These are phyloP conservation scores for Monochamus alternatus DNA, from an alignment of 2,888 invertebrate genomes.

Conservation along the genomic window DNA sequence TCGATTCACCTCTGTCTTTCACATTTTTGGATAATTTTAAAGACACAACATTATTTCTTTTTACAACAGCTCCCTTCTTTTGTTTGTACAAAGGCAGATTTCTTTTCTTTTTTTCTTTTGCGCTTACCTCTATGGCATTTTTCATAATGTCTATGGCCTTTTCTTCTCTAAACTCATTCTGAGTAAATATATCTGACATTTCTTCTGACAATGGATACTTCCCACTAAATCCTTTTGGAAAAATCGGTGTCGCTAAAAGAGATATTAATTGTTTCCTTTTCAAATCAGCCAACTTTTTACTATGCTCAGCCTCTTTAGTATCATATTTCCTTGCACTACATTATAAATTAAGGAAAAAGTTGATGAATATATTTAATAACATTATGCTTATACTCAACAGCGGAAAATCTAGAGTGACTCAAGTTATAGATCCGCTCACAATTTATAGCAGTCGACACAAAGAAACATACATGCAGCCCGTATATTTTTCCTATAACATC, in stretches of 20 bases:
- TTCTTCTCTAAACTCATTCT: slow-evolving; percentile 58
- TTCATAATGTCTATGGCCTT: slow-evolving; percentile 75
- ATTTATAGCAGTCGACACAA: too few species aligned
- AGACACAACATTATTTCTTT: background rate
- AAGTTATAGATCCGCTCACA: too few species aligned
- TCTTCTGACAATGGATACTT: slow-evolving; percentile 71
- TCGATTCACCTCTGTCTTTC: background rate
- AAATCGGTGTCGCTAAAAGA: slow-evolving; percentile 76
- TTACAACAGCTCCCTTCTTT: slow-evolving; percentile 41
- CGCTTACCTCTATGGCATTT: slow-evolving; percentile 67
- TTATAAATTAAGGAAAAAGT: slow-evolving; percentile 36
- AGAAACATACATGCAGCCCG: too few species aligned
- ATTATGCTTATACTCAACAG: too few species aligned
- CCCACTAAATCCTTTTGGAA: slow-evolving; percentile 81
- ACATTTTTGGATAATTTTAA: background rate
- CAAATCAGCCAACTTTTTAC: slow-evolving; percentile 69
- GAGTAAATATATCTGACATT: slow-evolving; percentile 47
- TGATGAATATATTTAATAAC: background rate
- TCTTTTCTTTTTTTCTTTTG: slow-evolving; percentile 55
- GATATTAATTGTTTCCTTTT: slow-evolving; percentile 73
- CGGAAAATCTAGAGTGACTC: too few species aligned
- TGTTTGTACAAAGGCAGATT: slow-evolving; percentile 60
- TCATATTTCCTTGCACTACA: slow-evolving; percentile 59
- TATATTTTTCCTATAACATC: too few species aligned
- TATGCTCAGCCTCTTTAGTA: slow-evolving; percentile 55